Evolutionary conservation across 2,113 vertebrate species (phyloP).

Genomic region (Mastomys coucha): DNA sequence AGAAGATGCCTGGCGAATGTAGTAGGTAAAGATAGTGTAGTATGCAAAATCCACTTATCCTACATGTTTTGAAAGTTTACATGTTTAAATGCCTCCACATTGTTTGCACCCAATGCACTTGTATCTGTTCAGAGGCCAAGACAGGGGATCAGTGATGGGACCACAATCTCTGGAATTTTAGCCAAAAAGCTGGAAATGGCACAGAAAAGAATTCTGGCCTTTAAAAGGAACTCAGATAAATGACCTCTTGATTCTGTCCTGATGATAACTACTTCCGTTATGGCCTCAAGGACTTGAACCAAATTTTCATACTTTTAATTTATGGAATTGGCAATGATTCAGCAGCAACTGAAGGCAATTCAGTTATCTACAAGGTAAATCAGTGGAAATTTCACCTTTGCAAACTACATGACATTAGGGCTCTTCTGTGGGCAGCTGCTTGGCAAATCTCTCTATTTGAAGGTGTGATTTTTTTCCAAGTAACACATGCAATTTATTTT

Average conservation of each 20-base stretch:
- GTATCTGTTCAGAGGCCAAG: not conserved
- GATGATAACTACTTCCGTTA: not conserved
- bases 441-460: not conserved
- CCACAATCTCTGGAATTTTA: not conserved
- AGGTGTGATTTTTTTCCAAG: not conserved
- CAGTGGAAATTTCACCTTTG: not conserved
- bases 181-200: not conserved
- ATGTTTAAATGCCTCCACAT: constrained; percentile 3
- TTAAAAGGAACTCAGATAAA: not conserved
- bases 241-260: not conserved
- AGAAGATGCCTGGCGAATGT: not conserved
- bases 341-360: not conserved
- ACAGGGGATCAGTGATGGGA: not conserved
- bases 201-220: not conserved
- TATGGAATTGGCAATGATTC: not conserved
- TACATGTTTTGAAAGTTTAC: not conserved
- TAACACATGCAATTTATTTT: constrained; percentile 17
- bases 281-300: not conserved
- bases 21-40: not conserved
- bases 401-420: not conserved
- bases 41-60: not conserved
- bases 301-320: not conserved
- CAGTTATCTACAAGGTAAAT: not conserved
- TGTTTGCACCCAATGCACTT: not conserved
- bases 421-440: not conserved